Percentiles rank a stretch among this genome's conserved stretches.
These are phyloP conservation scores for Crocidura indochinensis DNA, from an alignment of 2,797 vertebrate species.

Conservation along the genomic window DNA sequence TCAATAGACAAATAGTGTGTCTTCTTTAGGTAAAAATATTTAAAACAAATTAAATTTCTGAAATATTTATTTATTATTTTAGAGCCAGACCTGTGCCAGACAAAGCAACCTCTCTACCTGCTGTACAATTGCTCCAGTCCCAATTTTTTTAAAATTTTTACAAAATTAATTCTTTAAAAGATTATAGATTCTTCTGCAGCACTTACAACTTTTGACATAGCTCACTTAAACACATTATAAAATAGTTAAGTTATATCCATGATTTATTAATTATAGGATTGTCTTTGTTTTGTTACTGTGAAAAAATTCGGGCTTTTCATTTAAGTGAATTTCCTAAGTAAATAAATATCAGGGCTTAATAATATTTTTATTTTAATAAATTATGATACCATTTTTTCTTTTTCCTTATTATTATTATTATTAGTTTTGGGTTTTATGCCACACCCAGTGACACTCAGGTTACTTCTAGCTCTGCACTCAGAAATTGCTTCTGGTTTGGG, in stretches of 20 bases:
- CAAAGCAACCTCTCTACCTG: no score
- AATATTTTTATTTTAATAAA: slow-evolving; percentile 14
- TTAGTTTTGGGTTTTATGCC: no score
- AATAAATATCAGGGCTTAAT: background rate
- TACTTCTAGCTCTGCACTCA: no score
- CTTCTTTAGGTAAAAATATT: slow-evolving; percentile 18
- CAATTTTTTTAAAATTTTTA: no score
- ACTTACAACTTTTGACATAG: background rate
- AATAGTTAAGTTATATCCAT: background rate
- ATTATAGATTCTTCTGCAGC: background rate
- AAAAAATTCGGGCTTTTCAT: background rate
- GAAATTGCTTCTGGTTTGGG: no score
- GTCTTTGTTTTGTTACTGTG: background rate
- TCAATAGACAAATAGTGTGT: background rate
- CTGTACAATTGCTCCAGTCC: no score
- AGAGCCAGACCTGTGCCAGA: no score
- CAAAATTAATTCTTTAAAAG: background rate
- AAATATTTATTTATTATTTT: no score
- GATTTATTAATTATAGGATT: background rate
- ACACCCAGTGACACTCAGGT: no score
- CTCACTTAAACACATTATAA: background rate
- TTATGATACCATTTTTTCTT: background rate
- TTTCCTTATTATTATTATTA: background rate
- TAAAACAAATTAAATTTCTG: no score
- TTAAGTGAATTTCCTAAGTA: background rate